These are phyloP conservation scores for Cataglyphis rosenhaueri DNA, from an alignment of 2,888 invertebrate species.

Conservation along the genomic window DNA sequence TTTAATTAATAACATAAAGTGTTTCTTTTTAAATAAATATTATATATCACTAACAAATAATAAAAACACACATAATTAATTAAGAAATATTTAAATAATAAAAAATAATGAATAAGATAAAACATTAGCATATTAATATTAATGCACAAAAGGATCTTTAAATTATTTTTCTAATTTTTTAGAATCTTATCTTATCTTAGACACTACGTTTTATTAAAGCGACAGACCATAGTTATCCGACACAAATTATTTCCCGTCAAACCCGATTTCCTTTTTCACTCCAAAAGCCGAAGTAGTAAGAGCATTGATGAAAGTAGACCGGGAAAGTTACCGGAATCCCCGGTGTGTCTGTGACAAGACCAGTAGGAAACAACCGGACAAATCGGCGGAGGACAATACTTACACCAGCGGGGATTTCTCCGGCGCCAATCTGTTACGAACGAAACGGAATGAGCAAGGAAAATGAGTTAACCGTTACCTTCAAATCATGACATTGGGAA, in stretches of 20 bases:
- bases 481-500: constrained; percentile 74
- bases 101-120: neutral
- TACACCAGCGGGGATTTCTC: constrained; percentile 56
- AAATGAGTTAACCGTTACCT: constrained; percentile 77
- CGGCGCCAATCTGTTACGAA: constrained; percentile 64
- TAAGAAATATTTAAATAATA: neutral
- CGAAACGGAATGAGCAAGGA: constrained; percentile 62
- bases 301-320: constrained; percentile 65
- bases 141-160: neutral
- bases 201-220: constrained; percentile 69
- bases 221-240: constrained; percentile 37
- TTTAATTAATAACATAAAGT: constrained; percentile 32
- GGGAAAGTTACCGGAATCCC: constrained; percentile 54
- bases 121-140: neutral
- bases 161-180: neutral
- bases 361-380: constrained; percentile 24
- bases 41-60: neutral
- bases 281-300: constrained; percentile 30
- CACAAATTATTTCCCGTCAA: constrained; percentile 64
- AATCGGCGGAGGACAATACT: constrained; percentile 59
- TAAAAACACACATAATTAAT: neutral
- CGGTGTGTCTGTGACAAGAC: constrained; percentile 50
- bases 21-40: neutral
- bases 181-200: too few species aligned
- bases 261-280: constrained; percentile 63